phyloP scores from a whole-genome alignment of 2,797 vertebrate genomes.

The Ctenopoma kingsleyae region DNA sequence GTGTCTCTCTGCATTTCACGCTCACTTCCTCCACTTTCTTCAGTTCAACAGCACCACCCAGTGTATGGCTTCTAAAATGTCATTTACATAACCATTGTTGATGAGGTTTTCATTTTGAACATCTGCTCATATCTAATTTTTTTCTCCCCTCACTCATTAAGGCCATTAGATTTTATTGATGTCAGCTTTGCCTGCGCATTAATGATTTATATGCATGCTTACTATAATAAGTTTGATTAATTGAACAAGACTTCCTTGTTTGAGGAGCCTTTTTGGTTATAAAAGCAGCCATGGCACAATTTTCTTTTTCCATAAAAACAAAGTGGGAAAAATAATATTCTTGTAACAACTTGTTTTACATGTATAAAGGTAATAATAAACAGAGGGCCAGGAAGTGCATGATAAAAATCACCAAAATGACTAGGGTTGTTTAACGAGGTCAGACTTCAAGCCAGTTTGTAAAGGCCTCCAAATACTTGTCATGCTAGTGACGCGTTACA shows the following conservation, averaged over 20 bases:
- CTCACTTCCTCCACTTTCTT: background rate
- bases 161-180: conserved; percentile 70
- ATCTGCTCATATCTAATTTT: conserved; percentile 76
- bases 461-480: background rate
- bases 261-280: conserved; percentile 38
- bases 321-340: conserved; percentile 18
- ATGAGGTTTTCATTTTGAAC: conserved; percentile 77
- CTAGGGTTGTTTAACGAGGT: background rate
- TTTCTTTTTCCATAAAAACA: conserved; percentile 29
- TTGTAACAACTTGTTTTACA: conserved; percentile 14
- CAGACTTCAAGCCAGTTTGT: background rate
- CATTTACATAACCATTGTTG: conserved; percentile 69
- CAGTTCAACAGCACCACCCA: conserved; percentile 78
- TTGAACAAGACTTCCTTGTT: conserved; percentile 43
- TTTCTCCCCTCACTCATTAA: conserved; percentile 67
- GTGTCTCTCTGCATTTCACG: conserved; percentile 30
- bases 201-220: conserved; percentile 70
- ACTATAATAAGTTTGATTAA: conserved; percentile 72
- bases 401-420: background rate
- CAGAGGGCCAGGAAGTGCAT: background rate
- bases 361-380: conserved; percentile 7
- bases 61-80: background rate
- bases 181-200: conserved; percentile 67
- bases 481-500: background rate
- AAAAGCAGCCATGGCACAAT: conserved; percentile 15